Evolutionary conservation across 2,888 invertebrate species (phyloP), one percentile per base, ranked within the genome.

Genomic region (Drosophila macrospina): DNA sequence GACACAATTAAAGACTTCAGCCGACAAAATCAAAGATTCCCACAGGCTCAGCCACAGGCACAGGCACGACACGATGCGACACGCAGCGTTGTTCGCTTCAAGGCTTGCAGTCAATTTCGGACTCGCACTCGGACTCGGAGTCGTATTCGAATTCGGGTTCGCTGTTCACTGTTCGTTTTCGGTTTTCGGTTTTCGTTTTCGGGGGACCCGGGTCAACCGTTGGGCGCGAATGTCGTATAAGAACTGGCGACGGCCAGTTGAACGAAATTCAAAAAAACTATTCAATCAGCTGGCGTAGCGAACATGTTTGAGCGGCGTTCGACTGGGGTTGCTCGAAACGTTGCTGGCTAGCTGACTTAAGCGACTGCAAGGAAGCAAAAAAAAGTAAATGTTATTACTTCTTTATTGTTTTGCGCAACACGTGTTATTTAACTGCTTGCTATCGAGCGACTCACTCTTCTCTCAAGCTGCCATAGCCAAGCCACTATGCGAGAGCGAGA

Each of bases 1-100:
- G 81, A 85, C 89, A 87, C 88, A 86, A 80, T 86, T 85, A 89
- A 86, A 89, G 73, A 69, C 61, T 44, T 5, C 61, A 67, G 79
- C 76, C 59, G 76, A 48, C 78, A 59, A 65, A 52, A 39, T 62
- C 16, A 42, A 55, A 44, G 54, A 44, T 26, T 55, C 44, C 42
- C 16, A 34, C 30, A 16, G 5, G 67, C n/a, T n/a, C n/a, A n/a
- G n/a, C 39, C 34, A 10, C 47, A 62, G 45, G 6, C 28, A 28
- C 28, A 28, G 8, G 10, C 36, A 42, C 30, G 48, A 47, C 41
- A 42, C 41, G n/a, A 13, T 20, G 16, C 37, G 30, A 28, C 28
- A 28, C 7, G 7, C 42, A 36, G 36, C 50, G 16, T 28, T 16
- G 13, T n/a, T n/a, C n/a, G 26, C 4, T 37, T 37, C 6, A 20